Evolutionary conservation across 1,140 invertebrate genomes (phyloP).

Genomic region (Cotesia vestalis): DNA sequence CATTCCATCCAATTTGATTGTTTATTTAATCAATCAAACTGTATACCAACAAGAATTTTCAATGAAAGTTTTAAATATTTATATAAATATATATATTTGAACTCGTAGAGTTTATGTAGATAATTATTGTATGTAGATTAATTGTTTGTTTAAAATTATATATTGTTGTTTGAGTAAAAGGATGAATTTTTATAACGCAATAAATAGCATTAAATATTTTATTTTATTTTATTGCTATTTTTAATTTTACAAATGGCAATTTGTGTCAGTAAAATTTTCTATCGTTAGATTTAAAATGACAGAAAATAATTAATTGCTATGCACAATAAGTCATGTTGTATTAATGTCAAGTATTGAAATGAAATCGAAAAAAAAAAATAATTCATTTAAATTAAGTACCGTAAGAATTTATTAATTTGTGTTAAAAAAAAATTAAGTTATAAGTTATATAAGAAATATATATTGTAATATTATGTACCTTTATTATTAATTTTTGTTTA

Average conservation of each 20-base stretch:
- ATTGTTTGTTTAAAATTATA: not conserved
- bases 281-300: not conserved
- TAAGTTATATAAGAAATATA: not conserved
- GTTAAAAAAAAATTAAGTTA: not conserved
- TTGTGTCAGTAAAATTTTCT: not conserved
- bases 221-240: not conserved
- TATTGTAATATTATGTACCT: constrained; percentile 18
- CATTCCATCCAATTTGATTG: constrained; percentile 38
- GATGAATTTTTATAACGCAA: constrained; percentile 15
- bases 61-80: constrained; percentile 7
- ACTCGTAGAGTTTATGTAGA: constrained; percentile 21
- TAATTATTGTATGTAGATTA: constrained; percentile 9
- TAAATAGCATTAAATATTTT: not conserved
- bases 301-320: not conserved
- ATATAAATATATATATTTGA: constrained; percentile 23
- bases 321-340: not conserved
- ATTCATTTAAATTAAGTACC: not conserved
- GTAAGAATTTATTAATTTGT: not conserved
- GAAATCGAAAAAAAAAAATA: not conserved
- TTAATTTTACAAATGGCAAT: not conserved
- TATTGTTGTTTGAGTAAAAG: not conserved
- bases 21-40: not conserved
- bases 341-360: not conserved
- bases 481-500: constrained; percentile 6
- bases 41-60: constrained; percentile 21